Evolutionary conservation across 2,113 vertebrate species (phyloP), one percentile per base, ranked within the genome.

Genomic region (Romanogobio albipinnatus): DNA sequence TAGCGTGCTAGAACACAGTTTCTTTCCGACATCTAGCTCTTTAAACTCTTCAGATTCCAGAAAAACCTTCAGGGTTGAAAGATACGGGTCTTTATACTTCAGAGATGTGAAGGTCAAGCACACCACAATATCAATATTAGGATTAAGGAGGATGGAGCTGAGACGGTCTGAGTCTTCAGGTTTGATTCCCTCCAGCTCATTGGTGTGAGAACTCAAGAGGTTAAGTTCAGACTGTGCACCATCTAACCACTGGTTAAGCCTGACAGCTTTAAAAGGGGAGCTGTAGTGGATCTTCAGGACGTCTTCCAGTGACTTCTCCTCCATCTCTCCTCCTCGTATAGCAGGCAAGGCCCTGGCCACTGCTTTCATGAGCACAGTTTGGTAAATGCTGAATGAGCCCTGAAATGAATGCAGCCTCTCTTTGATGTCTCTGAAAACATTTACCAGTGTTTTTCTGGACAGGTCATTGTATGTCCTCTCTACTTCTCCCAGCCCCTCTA

Each of bases 401-500:
- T 81, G 79, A 24, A 93, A 92, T 0, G 17, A 9, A 24, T 51
- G 22, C 0, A 93, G 8, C 19, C 91, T 91, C 39, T 39, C 56
- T 13, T 64, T 4, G 4, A 92, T 75, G 62, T 92, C 89, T 19
- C 88, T 87, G 80, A 93, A 94, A 39, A 53, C 10, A 19, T 56
- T 43, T 2, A 33, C 17, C 8, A 45, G 47, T 29, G n/a, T n/a
- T 24, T 74, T 79, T 4, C 3, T 87, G 19, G 86, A 1, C 6
- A 88, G 24, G 36, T 94, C 93, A 0, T 92, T 93, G 58, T 84
- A 91, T n/a, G 66, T 82, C 47, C 53, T 92, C 22, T 87, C 49
- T 1, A 81, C 11, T 0, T 91, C 87, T 19, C 7, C 73, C 36
- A 92, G 77, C 10, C 88, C 61, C 64, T 92, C 90, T 24, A 91